Conservation (phyloP, 23 tunicate genomes). For the Trididemnum nubilum region DNA sequence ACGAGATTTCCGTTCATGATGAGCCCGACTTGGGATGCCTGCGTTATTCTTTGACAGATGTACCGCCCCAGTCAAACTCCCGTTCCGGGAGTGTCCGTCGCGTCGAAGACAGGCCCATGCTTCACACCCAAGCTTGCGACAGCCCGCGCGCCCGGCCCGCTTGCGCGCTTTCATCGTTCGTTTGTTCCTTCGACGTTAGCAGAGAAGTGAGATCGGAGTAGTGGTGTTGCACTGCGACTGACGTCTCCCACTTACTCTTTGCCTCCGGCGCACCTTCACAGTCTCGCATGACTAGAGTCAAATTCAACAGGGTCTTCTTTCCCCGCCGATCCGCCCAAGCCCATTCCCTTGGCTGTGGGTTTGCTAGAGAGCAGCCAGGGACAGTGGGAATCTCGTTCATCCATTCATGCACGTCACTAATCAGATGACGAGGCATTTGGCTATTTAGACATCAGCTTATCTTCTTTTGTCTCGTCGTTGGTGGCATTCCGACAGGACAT, state of each 20-base stretch:
- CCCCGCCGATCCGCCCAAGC: conserved; percentile 43
- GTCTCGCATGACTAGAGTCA: conserved; percentile 36
- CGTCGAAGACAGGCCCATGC: neutral
- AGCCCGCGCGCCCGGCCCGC: neutral
- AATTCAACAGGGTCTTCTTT: conserved; percentile 47
- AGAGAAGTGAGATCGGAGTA: conserved; percentile 22
- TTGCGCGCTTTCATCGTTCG: neutral
- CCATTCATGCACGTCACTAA: conserved; percentile 42
- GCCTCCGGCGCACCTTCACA: conserved; percentile 35
- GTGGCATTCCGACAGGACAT: neutral
- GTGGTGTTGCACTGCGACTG: conserved; percentile 37
- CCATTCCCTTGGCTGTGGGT: conserved; percentile 54
- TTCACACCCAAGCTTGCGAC: neutral
- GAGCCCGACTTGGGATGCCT: conserved; percentile 43
- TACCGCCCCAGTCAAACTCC: conserved; percentile 44
- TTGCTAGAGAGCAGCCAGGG: conserved; percentile 46
- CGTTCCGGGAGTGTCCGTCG: conserved; percentile 22
- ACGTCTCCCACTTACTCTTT: conserved; percentile 35
- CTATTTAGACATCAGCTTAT: neutral
- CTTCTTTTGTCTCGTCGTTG: neutral
- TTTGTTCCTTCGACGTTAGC: conserved; percentile 2
- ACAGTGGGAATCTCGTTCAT: conserved; percentile 52
- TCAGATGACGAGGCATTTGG: conserved; percentile 41
- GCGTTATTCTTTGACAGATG: conserved; percentile 42
- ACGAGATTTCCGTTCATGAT: conserved; percentile 30